Base-by-base conservation (phyloP, 2,888 invertebrate species). In the Diloba caeruleocephala region DNA sequence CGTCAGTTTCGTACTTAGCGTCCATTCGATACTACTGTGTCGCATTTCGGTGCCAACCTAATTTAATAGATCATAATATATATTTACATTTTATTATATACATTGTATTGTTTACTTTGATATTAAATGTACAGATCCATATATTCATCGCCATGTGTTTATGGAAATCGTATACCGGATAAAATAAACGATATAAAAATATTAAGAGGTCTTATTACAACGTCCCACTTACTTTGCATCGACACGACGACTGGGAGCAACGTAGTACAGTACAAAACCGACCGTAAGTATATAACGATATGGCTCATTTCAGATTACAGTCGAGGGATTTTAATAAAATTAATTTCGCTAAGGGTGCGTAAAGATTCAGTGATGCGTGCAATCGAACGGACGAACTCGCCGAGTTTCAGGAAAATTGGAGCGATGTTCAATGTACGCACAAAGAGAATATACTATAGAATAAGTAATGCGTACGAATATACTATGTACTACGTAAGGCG, bases 31-130 rank as follows among this genome's bases (percentile, higher is more conserved):
- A 79, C 81, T 79, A 56, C 60, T 62, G 79, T 83, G 79, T 85
- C 84, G 79, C 82, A 79, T 80, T 61, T 82, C 86, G 90, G 91
- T 91, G 91, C 92, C 92, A 91, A 90, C 77, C 81, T 82, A 82
- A 85, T 79, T 85, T 82, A 82, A 81, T 84, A 86, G 82, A 85
- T 81, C 79, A 84, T 84, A 81, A 79, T 81, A 72, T 85, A 89
- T 90, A 90, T 91, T 88, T 90, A 90, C 87, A 90, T 89, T 87
- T 73, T 85, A 84, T 85, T 83, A 75, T 88, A 88, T 87, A 88
- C 83, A 88, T 87, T 84, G 76, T 85, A 90, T 85, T 84, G 84
- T 88, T 92, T 90, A 88, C 82, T 90, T 92, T 92, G 88, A 89
- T 90, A 90, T 87, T 86, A 78, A 82, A 84, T 90, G 91, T 91